These are phyloP conservation scores for Engraulis encrasicolus DNA, from an alignment of 2,113 vertebrate genomes.

Conservation along the genomic window DNA sequence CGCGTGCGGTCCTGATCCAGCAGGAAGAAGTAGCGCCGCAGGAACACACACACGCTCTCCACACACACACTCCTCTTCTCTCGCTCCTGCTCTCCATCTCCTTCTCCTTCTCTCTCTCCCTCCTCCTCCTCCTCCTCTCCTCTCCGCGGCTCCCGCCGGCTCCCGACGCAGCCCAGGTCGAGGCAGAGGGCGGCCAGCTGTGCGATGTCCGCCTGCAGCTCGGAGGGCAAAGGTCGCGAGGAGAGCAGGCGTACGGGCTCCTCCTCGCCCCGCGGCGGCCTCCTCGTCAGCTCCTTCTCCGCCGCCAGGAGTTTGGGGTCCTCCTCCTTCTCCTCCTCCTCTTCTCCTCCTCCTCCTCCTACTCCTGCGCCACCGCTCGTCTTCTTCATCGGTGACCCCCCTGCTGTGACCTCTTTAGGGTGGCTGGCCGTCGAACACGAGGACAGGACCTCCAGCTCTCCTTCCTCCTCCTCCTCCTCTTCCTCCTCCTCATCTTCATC, in stretches of 20 bases:
- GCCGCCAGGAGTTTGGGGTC: constrained; percentile 21
- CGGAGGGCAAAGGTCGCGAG: constrained; percentile 69
- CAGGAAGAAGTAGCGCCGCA: constrained; percentile 87
- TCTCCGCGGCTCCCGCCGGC: constrained; percentile 54
- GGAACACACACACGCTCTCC: constrained; percentile 73
- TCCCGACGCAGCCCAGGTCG: constrained; percentile 81
- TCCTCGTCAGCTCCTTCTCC: constrained; percentile 25
- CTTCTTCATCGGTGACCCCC: constrained; percentile 26
- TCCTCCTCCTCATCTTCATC: constrained; percentile 16
- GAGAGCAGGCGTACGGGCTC: constrained; percentile 68
- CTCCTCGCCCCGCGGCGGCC: not conserved
- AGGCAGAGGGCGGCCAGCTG: constrained; percentile 84
- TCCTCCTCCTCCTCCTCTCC: not conserved
- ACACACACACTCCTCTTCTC: constrained; percentile 17
- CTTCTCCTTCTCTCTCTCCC: constrained; percentile 33
- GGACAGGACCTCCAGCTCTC: constrained; percentile 34
- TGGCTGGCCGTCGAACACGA: constrained; percentile 37
- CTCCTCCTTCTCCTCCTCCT: too few species aligned
- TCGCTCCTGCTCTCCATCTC: constrained; percentile 17
- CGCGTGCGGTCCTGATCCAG: constrained; percentile 86
- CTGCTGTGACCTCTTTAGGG: constrained; percentile 25
- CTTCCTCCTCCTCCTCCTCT: constrained; percentile 53
- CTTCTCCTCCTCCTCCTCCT: too few species aligned
- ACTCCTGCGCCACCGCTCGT: too few species aligned
- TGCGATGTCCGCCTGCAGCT: constrained; percentile 74